Evolutionary conservation across 2,113 vertebrate genomes (phyloP).

Genomic region (Ammodytes dubius): DNA sequence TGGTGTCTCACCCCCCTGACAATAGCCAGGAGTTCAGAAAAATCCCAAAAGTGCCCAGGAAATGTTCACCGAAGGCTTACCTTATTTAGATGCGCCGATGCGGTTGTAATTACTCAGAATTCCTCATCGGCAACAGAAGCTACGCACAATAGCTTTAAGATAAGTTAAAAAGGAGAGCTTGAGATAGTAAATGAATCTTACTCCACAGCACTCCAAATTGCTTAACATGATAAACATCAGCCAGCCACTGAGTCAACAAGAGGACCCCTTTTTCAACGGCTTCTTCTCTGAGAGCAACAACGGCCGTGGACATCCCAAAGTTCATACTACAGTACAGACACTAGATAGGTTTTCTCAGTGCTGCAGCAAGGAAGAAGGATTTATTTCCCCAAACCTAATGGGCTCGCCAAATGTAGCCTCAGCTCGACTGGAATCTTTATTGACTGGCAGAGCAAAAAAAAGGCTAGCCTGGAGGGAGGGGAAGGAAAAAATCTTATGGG

Average conservation of each 20-base stretch:
- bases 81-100: too few species aligned
- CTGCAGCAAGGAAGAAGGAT: conserved; percentile 59
- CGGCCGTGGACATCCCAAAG: conserved; percentile 47
- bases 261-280: background rate
- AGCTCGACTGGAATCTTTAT: conserved; percentile 78
- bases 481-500: conserved; percentile 18
- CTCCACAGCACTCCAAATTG: background rate
- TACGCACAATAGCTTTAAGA: too few species aligned
- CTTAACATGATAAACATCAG: conserved; percentile 9
- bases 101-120: too few species aligned
- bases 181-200: too few species aligned
- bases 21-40: too few species aligned
- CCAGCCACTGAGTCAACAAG: too few species aligned
- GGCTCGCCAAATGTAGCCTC: conserved; percentile 73
- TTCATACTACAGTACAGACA: too few species aligned
- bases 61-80: too few species aligned
- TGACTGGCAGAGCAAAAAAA: conserved; percentile 64
- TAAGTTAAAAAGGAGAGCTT: too few species aligned
- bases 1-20: too few species aligned
- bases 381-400: conserved; percentile 65
- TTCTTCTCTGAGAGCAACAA: conserved; percentile 34
- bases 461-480: conserved; percentile 57
- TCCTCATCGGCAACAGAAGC: too few species aligned
- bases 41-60: too few species aligned
- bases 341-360: conserved; percentile 50